Evolutionary conservation across 2,888 invertebrate species (phyloP).

Genomic region (Lymantria monacha): DNA sequence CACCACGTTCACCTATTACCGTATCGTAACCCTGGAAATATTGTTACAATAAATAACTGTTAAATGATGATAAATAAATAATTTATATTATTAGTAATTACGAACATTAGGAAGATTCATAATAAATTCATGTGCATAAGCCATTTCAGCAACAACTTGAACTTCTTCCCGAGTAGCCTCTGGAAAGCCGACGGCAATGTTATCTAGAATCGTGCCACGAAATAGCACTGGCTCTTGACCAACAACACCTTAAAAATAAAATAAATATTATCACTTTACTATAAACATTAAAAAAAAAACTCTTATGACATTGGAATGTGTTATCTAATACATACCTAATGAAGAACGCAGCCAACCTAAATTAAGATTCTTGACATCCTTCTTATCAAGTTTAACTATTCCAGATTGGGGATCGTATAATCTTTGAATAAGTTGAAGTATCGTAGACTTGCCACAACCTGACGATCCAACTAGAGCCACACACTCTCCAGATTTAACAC

Average conservation of each 20-base stretch:
- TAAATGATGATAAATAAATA: not conserved
- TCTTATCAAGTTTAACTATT: conserved; percentile 84
- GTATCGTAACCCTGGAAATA: conserved; percentile 86
- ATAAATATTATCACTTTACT: not conserved
- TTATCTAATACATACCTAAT: conserved; percentile 79
- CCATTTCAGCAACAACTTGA: conserved; percentile 86
- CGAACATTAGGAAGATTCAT: conserved; percentile 85
- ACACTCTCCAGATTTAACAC: conserved; percentile 85
- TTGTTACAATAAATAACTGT: not conserved
- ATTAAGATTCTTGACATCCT: conserved; percentile 86
- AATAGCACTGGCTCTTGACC: conserved; percentile 94
- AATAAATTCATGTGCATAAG: conserved; percentile 90
- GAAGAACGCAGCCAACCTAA: conserved; percentile 88
- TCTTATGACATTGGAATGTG: not conserved
- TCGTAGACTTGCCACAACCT: conserved; percentile 92
- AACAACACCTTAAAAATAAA: conserved; percentile 83
- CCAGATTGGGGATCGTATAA: conserved; percentile 86
- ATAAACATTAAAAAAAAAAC: not conserved
- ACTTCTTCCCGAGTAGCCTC: conserved; percentile 85
- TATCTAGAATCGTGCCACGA: conserved; percentile 88
- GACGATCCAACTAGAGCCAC: conserved; percentile 88
- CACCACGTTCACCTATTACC: conserved; percentile 90
- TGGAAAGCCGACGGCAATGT: conserved; percentile 87
- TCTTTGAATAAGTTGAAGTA: conserved; percentile 88
- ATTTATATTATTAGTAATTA: conserved; percentile 7